These are phyloP conservation scores for Plebejus argus DNA, from an alignment of 2,888 invertebrate species.

Conservation along the genomic window DNA sequence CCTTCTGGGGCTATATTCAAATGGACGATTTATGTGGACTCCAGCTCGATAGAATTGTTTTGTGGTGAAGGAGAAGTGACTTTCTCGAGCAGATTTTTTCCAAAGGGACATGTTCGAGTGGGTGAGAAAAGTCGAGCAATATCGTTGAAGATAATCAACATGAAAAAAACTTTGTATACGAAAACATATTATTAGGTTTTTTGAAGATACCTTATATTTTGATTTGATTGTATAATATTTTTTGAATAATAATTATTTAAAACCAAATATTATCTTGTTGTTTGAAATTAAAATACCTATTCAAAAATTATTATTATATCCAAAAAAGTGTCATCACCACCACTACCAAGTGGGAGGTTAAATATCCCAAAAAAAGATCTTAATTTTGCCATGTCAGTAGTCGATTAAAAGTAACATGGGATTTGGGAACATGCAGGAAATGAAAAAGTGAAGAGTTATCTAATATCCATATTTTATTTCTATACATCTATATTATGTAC, in stretches of 20 bases:
- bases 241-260: background rate
- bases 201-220: too few relatives aligned
- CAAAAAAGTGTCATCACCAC: too few relatives aligned
- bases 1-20: constrained; percentile 44
- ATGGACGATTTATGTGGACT: constrained; percentile 41
- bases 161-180: constrained; percentile 29
- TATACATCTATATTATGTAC: background rate
- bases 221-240: background rate
- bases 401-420: background rate
- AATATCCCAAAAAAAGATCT: too few relatives aligned
- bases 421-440: background rate
- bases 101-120: constrained; percentile 40
- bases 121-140: constrained; percentile 26
- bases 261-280: background rate
- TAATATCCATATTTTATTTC: background rate
- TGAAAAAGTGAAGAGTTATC: background rate
- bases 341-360: too few relatives aligned
- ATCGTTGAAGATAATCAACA: constrained; percentile 9
- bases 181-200: background rate
- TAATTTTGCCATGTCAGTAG: too few relatives aligned
- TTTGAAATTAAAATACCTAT: background rate
- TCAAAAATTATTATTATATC: too few relatives aligned
- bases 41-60: constrained; percentile 46
- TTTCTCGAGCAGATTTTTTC: constrained; percentile 47
- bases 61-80: constrained; percentile 46